phyloP scores from a whole-genome alignment of 2,797 vertebrate species.

The Enteromius treurensis region DNA sequence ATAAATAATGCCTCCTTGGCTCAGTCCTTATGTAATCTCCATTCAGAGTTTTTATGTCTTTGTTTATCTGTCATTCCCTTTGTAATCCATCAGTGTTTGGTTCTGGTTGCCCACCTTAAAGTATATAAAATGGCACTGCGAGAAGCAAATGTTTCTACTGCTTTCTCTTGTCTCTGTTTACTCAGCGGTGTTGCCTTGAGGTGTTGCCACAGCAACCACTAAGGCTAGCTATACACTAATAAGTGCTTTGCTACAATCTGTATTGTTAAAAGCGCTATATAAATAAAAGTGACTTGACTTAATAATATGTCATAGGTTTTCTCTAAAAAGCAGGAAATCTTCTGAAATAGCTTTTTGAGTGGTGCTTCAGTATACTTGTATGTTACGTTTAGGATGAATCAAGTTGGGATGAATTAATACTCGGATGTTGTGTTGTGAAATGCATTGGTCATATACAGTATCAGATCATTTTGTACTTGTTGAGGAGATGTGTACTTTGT shows the following conservation, averaged over 20 bases:
- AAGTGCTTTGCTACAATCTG: no score
- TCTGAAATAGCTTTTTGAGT: neutral
- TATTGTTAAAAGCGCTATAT: no score
- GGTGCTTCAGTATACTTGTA: neutral
- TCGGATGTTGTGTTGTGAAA: neutral
- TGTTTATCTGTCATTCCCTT: neutral
- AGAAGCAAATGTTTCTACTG: slow-evolving; percentile 56
- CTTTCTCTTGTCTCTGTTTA: slow-evolving; percentile 65
- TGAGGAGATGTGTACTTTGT: neutral
- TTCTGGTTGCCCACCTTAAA: slow-evolving; percentile 54
- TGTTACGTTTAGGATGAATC: neutral
- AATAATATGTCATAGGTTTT: slow-evolving; percentile 51
- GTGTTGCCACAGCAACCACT: slow-evolving; percentile 77
- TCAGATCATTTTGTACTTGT: neutral
- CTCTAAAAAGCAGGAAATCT: slow-evolving; percentile 14
- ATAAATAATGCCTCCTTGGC: slow-evolving; percentile 34
- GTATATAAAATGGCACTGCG: slow-evolving; percentile 66
- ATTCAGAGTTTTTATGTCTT: slow-evolving; percentile 17
- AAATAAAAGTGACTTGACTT: no score
- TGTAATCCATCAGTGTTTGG: slow-evolving; percentile 55
- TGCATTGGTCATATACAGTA: neutral
- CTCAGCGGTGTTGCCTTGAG: slow-evolving; percentile 63
- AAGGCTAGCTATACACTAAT: slow-evolving; percentile 61
- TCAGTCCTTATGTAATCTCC: slow-evolving; percentile 31
- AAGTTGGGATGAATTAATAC: neutral